phyloP scores from a whole-genome alignment of 2,888 invertebrate genomes.

The Gortyna flavago region DNA sequence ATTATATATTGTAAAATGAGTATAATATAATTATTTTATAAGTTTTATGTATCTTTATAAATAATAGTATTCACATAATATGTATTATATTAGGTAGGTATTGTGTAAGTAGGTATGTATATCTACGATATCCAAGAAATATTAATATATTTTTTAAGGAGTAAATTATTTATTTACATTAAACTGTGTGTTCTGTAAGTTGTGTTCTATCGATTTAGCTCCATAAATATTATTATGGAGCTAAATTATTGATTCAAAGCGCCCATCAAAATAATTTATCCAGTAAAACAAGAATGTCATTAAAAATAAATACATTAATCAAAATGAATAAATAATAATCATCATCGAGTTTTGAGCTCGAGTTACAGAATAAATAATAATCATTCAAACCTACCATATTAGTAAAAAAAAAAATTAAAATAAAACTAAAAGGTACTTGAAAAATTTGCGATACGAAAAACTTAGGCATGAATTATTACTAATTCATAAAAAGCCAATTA shows the following conservation, averaged over 20 bases:
- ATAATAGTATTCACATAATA: background rate
- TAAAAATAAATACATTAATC: constrained; percentile 1
- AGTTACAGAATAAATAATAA: constrained; percentile 15
- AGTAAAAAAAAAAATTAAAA: background rate
- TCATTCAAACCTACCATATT: background rate
- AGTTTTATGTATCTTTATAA: constrained; percentile 1
- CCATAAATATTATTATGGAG: background rate
- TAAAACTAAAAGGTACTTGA: background rate
- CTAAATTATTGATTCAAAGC: background rate
- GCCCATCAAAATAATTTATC: constrained; percentile 4
- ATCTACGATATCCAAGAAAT: background rate
- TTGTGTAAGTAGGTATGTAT: background rate
- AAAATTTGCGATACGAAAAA: constrained; percentile 17
- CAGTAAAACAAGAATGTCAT: background rate
- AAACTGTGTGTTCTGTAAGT: background rate
- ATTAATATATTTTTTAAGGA: background rate
- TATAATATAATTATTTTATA: background rate
- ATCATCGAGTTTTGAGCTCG: background rate
- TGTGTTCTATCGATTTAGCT: constrained; percentile 2
- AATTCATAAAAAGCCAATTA: background rate
- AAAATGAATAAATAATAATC: constrained; percentile 16
- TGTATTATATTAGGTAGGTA: background rate
- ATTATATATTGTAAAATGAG: constrained; percentile 13
- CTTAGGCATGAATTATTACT: background rate
- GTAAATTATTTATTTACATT: background rate